Evolutionary conservation across 1,140 invertebrate species (phyloP).

Genomic region (Drosophila busckii): DNA sequence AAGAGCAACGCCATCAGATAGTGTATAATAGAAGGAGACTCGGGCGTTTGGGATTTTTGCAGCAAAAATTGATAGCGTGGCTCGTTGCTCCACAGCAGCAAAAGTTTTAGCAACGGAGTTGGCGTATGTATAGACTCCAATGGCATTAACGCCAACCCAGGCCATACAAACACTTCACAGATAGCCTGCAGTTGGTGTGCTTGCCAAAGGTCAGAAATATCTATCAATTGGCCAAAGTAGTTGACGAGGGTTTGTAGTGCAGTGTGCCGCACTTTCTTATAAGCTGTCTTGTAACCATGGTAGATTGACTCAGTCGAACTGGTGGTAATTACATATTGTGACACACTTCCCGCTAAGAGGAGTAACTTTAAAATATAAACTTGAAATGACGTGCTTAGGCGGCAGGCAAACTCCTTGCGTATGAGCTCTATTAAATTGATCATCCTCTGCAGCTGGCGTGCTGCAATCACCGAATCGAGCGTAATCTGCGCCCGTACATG

Average conservation of each 20-base stretch:
- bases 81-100: constrained; percentile 85
- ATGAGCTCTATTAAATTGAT: constrained; percentile 89
- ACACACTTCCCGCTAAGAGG: constrained; percentile 84
- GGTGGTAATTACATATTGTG: constrained; percentile 82
- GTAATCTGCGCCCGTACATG: constrained; percentile 3
- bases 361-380: constrained; percentile 86
- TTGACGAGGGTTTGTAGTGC: constrained; percentile 83
- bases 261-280: constrained; percentile 84
- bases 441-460: constrained; percentile 87
- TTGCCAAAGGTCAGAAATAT: constrained; percentile 84
- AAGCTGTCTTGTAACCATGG: constrained; percentile 79
- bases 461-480: constrained; percentile 69
- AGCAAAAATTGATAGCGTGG: constrained; percentile 47
- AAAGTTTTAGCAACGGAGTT: constrained; percentile 88
- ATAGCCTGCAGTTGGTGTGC: constrained; percentile 86
- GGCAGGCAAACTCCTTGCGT: constrained; percentile 91
- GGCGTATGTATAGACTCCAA: constrained; percentile 91
- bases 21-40: constrained; percentile 40
- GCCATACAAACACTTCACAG: constrained; percentile 90
- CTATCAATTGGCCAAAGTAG: constrained; percentile 89
- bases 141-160: constrained; percentile 86
- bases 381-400: constrained; percentile 84
- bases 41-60: constrained; percentile 48
- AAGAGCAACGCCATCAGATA: constrained; percentile 85
- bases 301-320: constrained; percentile 53